These are phyloP conservation scores for Tubulanus polymorphus DNA, from an alignment of 2,888 invertebrate species.

Conservation along the genomic window DNA sequence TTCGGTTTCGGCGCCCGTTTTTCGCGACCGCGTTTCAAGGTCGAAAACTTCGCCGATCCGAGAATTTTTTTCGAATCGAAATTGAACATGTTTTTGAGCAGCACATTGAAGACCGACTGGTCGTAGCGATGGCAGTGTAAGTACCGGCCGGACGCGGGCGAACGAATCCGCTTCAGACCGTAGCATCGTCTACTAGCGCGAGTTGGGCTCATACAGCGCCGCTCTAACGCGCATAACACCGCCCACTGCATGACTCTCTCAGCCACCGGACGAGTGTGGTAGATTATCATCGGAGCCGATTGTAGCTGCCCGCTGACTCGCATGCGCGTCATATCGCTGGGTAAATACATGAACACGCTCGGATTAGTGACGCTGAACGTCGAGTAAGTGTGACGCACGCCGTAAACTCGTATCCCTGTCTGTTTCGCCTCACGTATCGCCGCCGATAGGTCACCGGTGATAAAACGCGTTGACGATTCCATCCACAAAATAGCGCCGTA, in stretches of 20 bases:
- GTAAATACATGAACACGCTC: conserved; percentile 43
- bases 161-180: conserved; percentile 20
- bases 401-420: conserved; percentile 32
- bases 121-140: conserved; percentile 46
- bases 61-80: conserved; percentile 33
- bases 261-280: conserved; percentile 38
- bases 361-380: conserved; percentile 37
- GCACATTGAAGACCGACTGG: conserved; percentile 51
- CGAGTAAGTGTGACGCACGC: conserved; percentile 26
- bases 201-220: conserved; percentile 44
- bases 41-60: not conserved
- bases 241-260: conserved; percentile 44
- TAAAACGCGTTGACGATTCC: conserved; percentile 30
- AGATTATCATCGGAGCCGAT: conserved; percentile 29
- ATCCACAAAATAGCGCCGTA: conserved; percentile 46
- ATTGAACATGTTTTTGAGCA: conserved; percentile 44
- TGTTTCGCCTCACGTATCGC: conserved; percentile 33
- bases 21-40: not conserved
- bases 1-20: not conserved
- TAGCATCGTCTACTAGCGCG: conserved; percentile 29
- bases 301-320: conserved; percentile 33
- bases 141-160: conserved; percentile 23
- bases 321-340: conserved; percentile 33
- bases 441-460: conserved; percentile 25
- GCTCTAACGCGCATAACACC: conserved; percentile 44